Conservation (phyloP, 2,113 vertebrate genomes). For the Anas platyrhynchos region DNA sequence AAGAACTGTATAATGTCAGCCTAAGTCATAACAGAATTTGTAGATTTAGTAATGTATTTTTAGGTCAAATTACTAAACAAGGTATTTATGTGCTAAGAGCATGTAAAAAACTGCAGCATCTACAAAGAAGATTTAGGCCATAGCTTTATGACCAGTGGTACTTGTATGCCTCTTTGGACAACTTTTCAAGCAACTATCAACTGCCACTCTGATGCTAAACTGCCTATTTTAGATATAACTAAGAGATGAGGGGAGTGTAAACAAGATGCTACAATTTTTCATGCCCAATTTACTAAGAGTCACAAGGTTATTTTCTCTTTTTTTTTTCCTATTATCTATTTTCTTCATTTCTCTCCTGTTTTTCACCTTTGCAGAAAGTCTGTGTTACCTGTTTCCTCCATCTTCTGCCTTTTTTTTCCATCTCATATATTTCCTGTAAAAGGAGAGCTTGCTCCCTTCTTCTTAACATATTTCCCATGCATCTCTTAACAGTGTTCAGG, state of each 20-base stretch:
- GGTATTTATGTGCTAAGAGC: not conserved
- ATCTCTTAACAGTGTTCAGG: not conserved
- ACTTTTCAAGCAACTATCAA: not conserved
- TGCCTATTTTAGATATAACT: not conserved
- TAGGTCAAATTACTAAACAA: not conserved
- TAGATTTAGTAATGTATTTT: not conserved
- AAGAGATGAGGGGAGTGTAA: not conserved
- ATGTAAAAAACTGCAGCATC: not conserved
- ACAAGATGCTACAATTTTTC: not conserved
- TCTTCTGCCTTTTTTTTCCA: not conserved
- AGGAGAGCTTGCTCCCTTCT: not conserved
- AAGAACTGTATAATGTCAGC: not conserved
- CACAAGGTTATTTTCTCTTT: not conserved
- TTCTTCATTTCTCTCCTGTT: not conserved
- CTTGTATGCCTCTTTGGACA: not conserved
- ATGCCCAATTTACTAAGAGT: not conserved
- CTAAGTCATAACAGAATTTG: not conserved
- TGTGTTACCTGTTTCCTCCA: not conserved
- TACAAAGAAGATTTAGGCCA: not conserved
- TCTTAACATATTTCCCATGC: not conserved
- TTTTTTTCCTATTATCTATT: not conserved
- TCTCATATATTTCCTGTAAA: not conserved
- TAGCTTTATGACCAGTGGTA: not conserved
- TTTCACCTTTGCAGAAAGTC: not conserved
- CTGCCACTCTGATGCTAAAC: not conserved